A percentile compares a stretch with the other conserved stretches of the same genome.
phyloP scores from a whole-genome alignment of 2,797 vertebrate genomes.

The Sebastiscus albofasciatus region DNA sequence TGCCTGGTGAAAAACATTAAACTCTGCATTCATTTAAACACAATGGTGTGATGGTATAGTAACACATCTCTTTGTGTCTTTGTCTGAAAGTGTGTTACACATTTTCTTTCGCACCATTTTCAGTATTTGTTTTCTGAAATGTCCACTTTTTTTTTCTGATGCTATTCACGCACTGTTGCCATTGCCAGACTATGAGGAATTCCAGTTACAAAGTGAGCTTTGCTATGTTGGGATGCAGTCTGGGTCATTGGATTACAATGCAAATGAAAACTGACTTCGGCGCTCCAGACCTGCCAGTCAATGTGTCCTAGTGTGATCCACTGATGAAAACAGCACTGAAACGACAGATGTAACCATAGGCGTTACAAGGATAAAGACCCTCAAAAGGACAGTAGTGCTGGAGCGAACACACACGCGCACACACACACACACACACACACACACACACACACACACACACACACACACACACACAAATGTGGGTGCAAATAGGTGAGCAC shows the following conservation, averaged over 20 bases:
- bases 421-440: not conserved
- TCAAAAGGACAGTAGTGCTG: slow-evolving; percentile 50
- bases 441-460: not conserved
- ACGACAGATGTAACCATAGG: slow-evolving; percentile 63
- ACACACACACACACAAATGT: slow-evolving; percentile 15
- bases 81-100: not conserved
- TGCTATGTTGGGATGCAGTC: slow-evolving; percentile 22
- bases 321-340: slow-evolving; percentile 55
- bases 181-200: slow-evolving; percentile 6
- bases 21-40: not conserved
- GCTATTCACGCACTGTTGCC: not conserved
- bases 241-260: slow-evolving; percentile 55
- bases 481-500: slow-evolving; percentile 29
- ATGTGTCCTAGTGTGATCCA: slow-evolving; percentile 44
- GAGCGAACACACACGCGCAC: slow-evolving; percentile 10
- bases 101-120: not conserved
- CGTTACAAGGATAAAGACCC: slow-evolving; percentile 55
- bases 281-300: slow-evolving; percentile 60
- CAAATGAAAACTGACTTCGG: slow-evolving; percentile 63
- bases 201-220: slow-evolving; percentile 26
- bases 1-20: too few species aligned
- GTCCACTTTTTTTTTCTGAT: not conserved
- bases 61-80: not conserved
- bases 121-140: not conserved
- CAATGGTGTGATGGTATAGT: not conserved